phyloP scores from a whole-genome alignment of 2,797 vertebrate species.

The Sebastes reedi region DNA sequence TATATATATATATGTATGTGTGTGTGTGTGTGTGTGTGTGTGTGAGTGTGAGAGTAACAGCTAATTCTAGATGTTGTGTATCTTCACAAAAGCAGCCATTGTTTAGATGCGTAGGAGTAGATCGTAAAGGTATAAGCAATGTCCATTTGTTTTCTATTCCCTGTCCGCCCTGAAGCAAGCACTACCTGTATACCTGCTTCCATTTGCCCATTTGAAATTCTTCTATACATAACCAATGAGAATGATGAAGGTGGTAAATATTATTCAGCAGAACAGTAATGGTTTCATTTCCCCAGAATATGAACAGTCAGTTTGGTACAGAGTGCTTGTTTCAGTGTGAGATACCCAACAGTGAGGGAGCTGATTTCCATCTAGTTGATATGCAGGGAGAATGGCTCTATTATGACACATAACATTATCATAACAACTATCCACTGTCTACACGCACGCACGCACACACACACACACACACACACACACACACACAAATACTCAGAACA shows the following conservation, averaged over 20 bases:
- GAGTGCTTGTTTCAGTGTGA: conserved; percentile 41
- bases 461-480: not conserved
- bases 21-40: not conserved
- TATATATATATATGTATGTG: too few relatives aligned
- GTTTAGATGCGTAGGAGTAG: not conserved
- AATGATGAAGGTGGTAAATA: conserved; percentile 20
- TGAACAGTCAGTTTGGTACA: conserved; percentile 24
- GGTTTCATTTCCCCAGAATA: conserved; percentile 64
- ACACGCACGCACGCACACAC: not conserved
- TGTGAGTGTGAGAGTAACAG: not conserved
- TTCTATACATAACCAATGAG: not conserved
- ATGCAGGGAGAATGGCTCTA: conserved; percentile 53
- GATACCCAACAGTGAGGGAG: conserved; percentile 49
- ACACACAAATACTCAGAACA: conserved; percentile 1
- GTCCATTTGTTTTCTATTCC: not conserved
- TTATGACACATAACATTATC: conserved; percentile 63
- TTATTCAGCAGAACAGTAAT: conserved; percentile 30
- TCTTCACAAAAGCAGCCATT: not conserved
- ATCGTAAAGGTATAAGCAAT: not conserved
- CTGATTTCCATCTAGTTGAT: conserved; percentile 61
- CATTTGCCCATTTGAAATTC: not conserved
- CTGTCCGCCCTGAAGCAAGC: not conserved
- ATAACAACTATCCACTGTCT: conserved; percentile 39
- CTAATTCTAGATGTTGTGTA: not conserved
- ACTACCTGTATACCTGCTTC: not conserved